Percentiles rank a stretch among this genome's conserved stretches.
Evolutionary conservation across 2,888 invertebrate species (phyloP).

Genomic region (Drosophila flavopinicola): DNA sequence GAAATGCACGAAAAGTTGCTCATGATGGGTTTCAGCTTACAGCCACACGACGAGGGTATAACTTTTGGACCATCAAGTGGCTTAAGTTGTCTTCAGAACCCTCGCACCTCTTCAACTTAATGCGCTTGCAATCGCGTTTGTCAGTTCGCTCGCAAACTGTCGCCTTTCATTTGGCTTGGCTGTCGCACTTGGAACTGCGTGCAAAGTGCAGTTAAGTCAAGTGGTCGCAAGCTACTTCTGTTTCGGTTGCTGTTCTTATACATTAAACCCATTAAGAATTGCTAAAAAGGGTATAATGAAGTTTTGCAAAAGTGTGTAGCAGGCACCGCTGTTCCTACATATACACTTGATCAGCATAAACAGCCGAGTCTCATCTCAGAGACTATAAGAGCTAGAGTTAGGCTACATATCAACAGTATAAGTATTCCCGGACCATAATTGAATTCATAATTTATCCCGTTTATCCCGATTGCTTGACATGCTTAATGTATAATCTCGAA

Average conservation of each 20-base stretch:
- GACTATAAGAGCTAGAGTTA: too few relatives aligned
- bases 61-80: constrained; percentile 38
- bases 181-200: constrained; percentile 17
- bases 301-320: too few relatives aligned
- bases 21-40: constrained; percentile 25
- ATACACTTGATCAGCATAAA: too few relatives aligned
- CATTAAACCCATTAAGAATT: too few relatives aligned
- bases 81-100: constrained; percentile 33
- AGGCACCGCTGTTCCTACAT: too few relatives aligned
- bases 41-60: constrained; percentile 17
- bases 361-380: too few relatives aligned
- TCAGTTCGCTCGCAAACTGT: constrained; percentile 46
- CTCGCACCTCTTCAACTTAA: constrained; percentile 36
- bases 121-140: constrained; percentile 53
- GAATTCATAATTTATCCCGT: too few relatives aligned
- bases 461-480: too few relatives aligned
- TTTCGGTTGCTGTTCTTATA: constrained; percentile 50
- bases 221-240: constrained; percentile 64
- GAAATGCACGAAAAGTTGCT: constrained; percentile 42
- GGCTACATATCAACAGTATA: too few relatives aligned
- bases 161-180: constrained; percentile 47
- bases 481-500: too few relatives aligned
- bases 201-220: constrained; percentile 72
- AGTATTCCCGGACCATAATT: too few relatives aligned
- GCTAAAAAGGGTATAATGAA: too few relatives aligned